A percentile compares a stretch with the other conserved stretches of the same genome.
Conservation (phyloP, 2,888 invertebrate species). For the Conomelus anceps region DNA sequence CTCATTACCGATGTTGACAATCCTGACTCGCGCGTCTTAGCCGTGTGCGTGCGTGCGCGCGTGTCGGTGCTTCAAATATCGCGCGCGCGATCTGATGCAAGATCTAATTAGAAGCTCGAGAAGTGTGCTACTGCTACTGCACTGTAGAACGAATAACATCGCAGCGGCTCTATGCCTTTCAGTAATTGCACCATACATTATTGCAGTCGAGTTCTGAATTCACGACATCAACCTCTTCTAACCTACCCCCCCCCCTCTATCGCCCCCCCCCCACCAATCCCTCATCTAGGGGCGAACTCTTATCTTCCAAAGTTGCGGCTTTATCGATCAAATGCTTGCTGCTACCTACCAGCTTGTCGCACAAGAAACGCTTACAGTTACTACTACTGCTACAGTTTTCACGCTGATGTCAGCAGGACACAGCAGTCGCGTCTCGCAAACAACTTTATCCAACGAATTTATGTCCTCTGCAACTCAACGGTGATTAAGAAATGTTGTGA, state of each 20-base stretch:
- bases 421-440: too few relatives aligned
- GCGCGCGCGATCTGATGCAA: background rate
- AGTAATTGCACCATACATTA: background rate
- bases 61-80: background rate
- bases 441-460: background rate
- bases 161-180: background rate
- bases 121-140: background rate
- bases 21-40: background rate
- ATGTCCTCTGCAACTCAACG: background rate
- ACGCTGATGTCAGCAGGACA: background rate
- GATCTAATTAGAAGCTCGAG: background rate
- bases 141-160: background rate
- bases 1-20: background rate
- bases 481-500: background rate
- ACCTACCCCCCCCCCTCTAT: background rate
- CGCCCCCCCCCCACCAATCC: background rate
- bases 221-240: background rate
- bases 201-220: background rate
- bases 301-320: background rate
- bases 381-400: background rate
- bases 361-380: background rate
- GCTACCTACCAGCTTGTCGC: background rate
- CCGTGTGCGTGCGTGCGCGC: background rate
- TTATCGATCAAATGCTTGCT: background rate
- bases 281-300: background rate